Evolutionary conservation across 92 coral and sea anemone genomes (phyloP).

Genomic region (Virgularia gustaviana): DNA sequence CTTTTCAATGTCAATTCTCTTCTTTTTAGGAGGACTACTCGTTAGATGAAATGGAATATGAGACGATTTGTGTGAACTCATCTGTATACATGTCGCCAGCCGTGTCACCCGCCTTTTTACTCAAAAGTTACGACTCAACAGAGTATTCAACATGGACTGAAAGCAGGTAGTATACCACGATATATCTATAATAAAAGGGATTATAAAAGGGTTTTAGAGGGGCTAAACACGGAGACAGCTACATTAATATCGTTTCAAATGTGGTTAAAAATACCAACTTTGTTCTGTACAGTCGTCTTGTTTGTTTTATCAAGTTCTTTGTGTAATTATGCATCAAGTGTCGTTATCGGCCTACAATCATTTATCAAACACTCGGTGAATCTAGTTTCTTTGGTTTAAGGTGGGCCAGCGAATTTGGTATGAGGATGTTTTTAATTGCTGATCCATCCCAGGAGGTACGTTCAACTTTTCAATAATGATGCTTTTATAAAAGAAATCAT

Average conservation of each 20-base stretch:
- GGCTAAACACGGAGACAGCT: conserved; percentile 2
- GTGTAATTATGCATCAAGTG: too few species aligned
- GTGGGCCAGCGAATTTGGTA: conserved; percentile 71
- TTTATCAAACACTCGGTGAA: too few species aligned
- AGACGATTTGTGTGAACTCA: conserved; percentile 61
- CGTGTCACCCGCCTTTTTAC: conserved; percentile 75
- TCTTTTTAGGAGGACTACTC: background rate
- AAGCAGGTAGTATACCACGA: conserved; percentile 72
- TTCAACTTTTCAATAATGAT: background rate
- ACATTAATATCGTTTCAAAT: background rate
- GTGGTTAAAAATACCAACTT: too few species aligned
- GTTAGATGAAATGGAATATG: background rate
- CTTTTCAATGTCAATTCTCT: background rate
- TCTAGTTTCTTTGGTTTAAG: too few species aligned
- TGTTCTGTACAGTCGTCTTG: too few species aligned
- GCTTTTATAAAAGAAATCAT: too few species aligned
- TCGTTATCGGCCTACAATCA: too few species aligned
- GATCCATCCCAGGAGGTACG: conserved; percentile 79
- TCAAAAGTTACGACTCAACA: conserved; percentile 64
- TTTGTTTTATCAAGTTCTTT: too few species aligned
- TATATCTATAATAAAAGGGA: too few species aligned
- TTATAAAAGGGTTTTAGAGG: too few species aligned
- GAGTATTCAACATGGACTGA: conserved; percentile 97
- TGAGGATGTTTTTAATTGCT: conserved; percentile 79
- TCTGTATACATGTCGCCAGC: conserved; percentile 68